Evolutionary conservation across 1,140 invertebrate genomes (phyloP).

Genomic region (Calliphora vicina): DNA sequence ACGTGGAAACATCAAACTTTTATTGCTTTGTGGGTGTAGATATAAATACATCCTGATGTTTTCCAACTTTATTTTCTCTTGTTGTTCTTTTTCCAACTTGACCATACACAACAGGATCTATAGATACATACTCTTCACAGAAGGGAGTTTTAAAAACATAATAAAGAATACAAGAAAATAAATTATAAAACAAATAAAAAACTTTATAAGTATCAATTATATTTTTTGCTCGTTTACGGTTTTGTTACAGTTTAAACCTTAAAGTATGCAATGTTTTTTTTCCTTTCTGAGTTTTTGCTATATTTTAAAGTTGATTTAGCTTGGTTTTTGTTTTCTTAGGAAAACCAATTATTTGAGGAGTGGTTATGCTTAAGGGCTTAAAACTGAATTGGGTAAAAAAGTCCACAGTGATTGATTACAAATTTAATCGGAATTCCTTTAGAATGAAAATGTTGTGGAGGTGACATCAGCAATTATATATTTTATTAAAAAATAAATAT

Average conservation of each 20-base stretch:
- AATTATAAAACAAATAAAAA: slow-evolving; percentile 3
- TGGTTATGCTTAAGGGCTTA: too few species aligned
- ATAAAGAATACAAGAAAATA: background rate
- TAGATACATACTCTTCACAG: background rate
- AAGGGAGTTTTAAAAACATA: background rate
- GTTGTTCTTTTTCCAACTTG: background rate
- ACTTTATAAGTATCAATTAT: background rate
- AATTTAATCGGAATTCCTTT: background rate
- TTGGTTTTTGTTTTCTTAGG: too few species aligned
- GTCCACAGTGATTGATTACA: background rate
- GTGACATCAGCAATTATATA: too few species aligned
- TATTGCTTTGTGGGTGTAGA: too few species aligned
- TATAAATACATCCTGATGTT: too few species aligned
- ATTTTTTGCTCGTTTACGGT: background rate
- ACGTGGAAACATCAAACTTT: too few species aligned
- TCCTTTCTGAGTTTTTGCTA: too few species aligned
- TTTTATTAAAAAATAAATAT: too few species aligned
- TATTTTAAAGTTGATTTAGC: too few species aligned
- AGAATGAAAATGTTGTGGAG: too few species aligned
- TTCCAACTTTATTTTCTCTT: background rate
- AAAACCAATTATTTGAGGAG: background rate
- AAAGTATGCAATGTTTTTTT: background rate
- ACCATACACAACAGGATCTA: background rate
- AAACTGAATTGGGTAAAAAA: background rate
- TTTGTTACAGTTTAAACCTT: background rate